Conservation (phyloP, 2,888 invertebrate genomes). For the Caenorhabditis panamensis region DNA sequence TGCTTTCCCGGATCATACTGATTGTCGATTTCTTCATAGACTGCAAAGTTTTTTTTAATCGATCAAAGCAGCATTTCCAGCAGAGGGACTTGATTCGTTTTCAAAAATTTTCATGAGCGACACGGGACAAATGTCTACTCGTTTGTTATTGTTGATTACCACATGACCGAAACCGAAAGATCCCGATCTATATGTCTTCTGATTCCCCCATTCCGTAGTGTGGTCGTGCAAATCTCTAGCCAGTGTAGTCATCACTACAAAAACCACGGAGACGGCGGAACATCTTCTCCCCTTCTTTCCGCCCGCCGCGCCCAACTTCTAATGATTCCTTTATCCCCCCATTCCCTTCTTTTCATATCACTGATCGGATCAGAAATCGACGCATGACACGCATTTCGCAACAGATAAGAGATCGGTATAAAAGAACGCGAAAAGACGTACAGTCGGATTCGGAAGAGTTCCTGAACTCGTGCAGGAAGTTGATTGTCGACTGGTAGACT, state of each 20-base stretch:
- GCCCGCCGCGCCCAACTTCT: constrained; percentile 30
- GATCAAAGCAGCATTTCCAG: no score
- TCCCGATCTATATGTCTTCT: constrained; percentile 3
- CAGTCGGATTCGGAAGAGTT: constrained; percentile 69
- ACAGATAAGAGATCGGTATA: constrained; percentile 28
- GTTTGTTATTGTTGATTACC: no score
- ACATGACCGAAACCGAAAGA: not conserved
- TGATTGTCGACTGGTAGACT: constrained; percentile 69
- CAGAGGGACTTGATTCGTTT: no score
- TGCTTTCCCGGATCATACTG: constrained; percentile 49
- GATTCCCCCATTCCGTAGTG: constrained; percentile 6
- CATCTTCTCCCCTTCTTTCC: constrained; percentile 8
- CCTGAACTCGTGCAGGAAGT: constrained; percentile 68
- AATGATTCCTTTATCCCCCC: constrained; percentile 1
- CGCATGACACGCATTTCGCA: constrained; percentile 24
- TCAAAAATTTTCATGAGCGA: no score
- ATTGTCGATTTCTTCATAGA: constrained; percentile 61
- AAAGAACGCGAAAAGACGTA: constrained; percentile 21
- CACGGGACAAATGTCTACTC: no score
- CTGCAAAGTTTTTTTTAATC: constrained; percentile 25
- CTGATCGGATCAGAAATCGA: constrained; percentile 49
- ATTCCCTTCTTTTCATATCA: constrained; percentile 9
- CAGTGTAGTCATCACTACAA: constrained; percentile 46
- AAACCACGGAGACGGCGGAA: constrained; percentile 38
- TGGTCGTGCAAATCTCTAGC: constrained; percentile 43